These are phyloP conservation scores for Drosophila mercatorum DNA, from an alignment of 2,888 invertebrate species.

Conservation along the genomic window DNA sequence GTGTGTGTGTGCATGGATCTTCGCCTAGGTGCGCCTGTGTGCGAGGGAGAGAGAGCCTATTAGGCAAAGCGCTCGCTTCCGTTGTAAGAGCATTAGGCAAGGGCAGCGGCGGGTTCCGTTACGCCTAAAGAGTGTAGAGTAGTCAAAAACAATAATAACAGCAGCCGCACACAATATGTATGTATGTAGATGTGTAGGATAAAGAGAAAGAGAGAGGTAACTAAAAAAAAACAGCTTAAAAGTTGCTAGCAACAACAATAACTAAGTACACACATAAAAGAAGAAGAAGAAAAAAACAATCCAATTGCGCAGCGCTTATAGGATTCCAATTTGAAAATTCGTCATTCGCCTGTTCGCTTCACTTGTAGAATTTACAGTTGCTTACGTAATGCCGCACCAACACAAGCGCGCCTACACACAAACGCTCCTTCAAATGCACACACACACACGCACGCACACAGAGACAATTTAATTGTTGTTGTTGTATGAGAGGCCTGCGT, in stretches of 20 bases:
- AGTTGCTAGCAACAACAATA: constrained; percentile 3
- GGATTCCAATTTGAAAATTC: constrained; percentile 67
- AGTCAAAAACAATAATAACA: constrained; percentile 39
- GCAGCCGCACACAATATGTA: background rate
- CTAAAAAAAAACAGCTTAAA: constrained; percentile 18
- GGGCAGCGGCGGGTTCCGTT: constrained; percentile 39
- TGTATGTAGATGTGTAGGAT: constrained; percentile 52
- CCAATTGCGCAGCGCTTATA: constrained; percentile 58
- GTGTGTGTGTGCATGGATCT: constrained; percentile 56
- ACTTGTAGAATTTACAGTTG: constrained; percentile 76
- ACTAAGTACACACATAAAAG: background rate
- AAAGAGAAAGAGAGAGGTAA: constrained; percentile 26
- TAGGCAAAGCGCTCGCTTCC: constrained; percentile 71
- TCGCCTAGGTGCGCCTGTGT: constrained; percentile 57
- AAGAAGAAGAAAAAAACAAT: constrained; percentile 5
- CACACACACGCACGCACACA: constrained; percentile 21
- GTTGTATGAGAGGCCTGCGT: constrained; percentile 64
- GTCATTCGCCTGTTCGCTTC: constrained; percentile 57
- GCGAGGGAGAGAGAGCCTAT: constrained; percentile 60
- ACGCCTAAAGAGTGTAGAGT: constrained; percentile 57
- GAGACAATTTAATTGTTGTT: constrained; percentile 39
- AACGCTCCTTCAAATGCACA: constrained; percentile 62
- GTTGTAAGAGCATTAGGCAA: constrained; percentile 62
- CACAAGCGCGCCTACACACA: constrained; percentile 55
- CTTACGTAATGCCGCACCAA: constrained; percentile 70